Evolutionary conservation across 2,888 invertebrate species (phyloP), one percentile per base, ranked within the genome.

Genomic region (Acheta domesticus): DNA sequence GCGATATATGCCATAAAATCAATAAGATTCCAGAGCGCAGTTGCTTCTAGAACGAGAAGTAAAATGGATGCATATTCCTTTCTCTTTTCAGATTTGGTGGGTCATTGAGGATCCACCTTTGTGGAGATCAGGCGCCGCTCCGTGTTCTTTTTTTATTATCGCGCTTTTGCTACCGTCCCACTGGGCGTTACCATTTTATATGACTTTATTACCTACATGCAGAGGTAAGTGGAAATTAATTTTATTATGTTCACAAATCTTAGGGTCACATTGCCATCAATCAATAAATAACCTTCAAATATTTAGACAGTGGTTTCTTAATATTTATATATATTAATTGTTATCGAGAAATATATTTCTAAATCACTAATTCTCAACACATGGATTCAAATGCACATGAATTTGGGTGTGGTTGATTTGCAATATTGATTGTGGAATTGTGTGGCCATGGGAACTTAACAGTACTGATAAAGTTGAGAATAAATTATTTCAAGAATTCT

Each of bases 181-280:
- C 90, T 91, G 93, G 93, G 93, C 93, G 93, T 91, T 92, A 94
- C 91, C 92, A 91, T 94, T 94, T 96, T 96, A 96, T 96, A 96
- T 96, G 96, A 95, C 95, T 95, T 95, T 95, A 95, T 94, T 93
- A 82, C 82, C 81, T 94, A 94, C 93, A 93, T 93, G 91, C 91
- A 93, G 91, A 94, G 95, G 95, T 95, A 87, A 92, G 93, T 90
- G 48, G 16, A 12, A 21, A 75, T 20, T 74, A 12, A 36, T 48
- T 77, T 48, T 80, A 12, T 78, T 78, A 76, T 20, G 16, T 19
- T 8, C 8, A 36, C 36, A 36, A 36, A 8, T 36, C 36, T 36
- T 36, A 36, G 8, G 36, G 36, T 36, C 36, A 36, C 36, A 36
- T 36, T 36, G 36, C 36, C 36, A 36, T 36, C 36, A 36, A 36